Evolutionary conservation across 1,140 invertebrate genomes (phyloP).

Genomic region (Helicoverpa zea): DNA sequence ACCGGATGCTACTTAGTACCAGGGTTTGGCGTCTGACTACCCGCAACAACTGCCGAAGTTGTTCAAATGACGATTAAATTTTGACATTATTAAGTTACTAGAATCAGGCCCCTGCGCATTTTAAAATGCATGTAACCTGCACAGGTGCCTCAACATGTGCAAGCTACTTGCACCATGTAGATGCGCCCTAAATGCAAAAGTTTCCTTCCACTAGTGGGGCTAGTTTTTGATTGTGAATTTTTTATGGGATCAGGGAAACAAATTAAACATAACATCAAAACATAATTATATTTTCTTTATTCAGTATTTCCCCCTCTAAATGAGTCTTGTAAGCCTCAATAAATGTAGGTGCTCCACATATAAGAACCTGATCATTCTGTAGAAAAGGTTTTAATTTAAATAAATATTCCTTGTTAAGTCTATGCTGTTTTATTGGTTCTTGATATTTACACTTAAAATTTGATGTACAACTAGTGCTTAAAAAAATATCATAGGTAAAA

Average conservation of each 20-base stretch:
- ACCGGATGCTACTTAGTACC: no score
- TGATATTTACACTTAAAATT: slow-evolving; percentile 66
- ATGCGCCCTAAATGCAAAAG: no score
- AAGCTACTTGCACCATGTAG: no score
- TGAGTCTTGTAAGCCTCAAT: slow-evolving; percentile 63
- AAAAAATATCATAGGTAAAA: slow-evolving; percentile 88
- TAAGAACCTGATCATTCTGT: slow-evolving; percentile 66
- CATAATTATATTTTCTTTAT: slow-evolving; percentile 61
- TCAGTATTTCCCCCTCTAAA: slow-evolving; percentile 55
- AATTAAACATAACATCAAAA: slow-evolving; percentile 60
- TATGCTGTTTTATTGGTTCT: slow-evolving; percentile 70
- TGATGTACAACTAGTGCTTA: slow-evolving; percentile 72
- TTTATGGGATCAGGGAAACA: background rate
- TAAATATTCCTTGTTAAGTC: slow-evolving; percentile 63
- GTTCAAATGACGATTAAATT: no score
- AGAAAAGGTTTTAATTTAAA: slow-evolving; percentile 56
- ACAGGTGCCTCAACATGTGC: no score
- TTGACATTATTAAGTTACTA: no score
- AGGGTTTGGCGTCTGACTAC: no score
- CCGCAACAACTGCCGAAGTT: no score
- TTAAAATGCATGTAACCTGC: no score
- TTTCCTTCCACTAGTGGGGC: background rate
- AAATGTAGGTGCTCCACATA: slow-evolving; percentile 77
- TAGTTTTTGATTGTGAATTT: background rate
- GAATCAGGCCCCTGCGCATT: no score